Evolutionary conservation across 1,140 invertebrate genomes (phyloP).

Genomic region (Hyles euphorbiae): DNA sequence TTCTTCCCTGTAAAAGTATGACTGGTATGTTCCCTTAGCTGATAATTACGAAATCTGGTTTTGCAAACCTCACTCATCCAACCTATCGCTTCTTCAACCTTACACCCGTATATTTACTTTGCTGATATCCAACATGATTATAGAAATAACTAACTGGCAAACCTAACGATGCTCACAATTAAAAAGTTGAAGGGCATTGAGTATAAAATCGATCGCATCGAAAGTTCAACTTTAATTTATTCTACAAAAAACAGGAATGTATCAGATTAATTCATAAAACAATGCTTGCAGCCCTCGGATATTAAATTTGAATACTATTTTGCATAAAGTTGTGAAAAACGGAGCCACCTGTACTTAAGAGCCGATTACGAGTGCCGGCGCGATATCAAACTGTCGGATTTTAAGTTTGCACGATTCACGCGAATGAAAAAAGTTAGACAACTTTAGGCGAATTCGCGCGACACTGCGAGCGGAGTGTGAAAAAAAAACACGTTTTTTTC

Average conservation of each 20-base stretch:
- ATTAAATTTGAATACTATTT: slow-evolving; percentile 30
- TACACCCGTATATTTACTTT: no score
- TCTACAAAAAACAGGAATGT: slow-evolving; percentile 18
- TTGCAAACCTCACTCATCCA: no score
- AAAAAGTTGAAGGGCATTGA: no score
- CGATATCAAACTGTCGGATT: slow-evolving; percentile 25
- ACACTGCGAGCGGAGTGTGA: slow-evolving; percentile 2
- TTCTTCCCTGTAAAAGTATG: no score
- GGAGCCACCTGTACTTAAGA: slow-evolving; percentile 26
- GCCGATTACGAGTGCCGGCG: slow-evolving; percentile 7
- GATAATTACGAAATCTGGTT: no score
- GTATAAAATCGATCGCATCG: slow-evolving; percentile 6
- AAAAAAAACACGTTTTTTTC: slow-evolving; percentile 24
- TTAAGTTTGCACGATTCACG: slow-evolving; percentile 14
- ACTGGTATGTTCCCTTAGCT: no score
- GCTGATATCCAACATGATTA: no score
- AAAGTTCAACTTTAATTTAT: slow-evolving; percentile 15
- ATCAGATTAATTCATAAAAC: slow-evolving; percentile 26
- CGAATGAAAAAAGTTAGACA: slow-evolving; percentile 42
- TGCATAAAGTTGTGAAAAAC: slow-evolving; percentile 30
- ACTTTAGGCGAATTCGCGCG: slow-evolving; percentile 18
- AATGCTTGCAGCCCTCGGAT: slow-evolving; percentile 20
- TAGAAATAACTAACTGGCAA: no score
- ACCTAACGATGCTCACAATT: no score
- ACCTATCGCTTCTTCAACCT: no score